Base-by-base conservation (phyloP, 2,888 invertebrate species). In the Drosophila stalkeri region DNA sequence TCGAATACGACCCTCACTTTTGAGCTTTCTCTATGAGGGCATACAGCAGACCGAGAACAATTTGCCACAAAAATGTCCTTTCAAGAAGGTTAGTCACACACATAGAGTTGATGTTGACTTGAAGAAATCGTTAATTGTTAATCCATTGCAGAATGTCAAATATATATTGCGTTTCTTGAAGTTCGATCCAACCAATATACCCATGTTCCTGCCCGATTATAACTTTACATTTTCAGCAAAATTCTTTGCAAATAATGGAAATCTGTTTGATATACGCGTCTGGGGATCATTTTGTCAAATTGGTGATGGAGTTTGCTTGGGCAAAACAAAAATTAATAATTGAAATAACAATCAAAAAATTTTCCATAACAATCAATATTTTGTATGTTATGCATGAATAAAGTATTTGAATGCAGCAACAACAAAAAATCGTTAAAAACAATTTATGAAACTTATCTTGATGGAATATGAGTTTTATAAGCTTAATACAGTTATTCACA, bases 161-260 rank as follows among this genome's bases (percentile, higher is more conserved):
- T 71, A 72, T 31, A 9, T 12, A 0, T 0, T 83, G 1, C 55
- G 41, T 0, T 51, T 55, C 2, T 18, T 89, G 46, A 23, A 51
- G 16, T 46, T 89, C 14, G 67, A 77, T 54, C 43, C 59, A 0
- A 81, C 44, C 0, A 39, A 27, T 0, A 12, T 75, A 3, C 83
- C 89, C 0, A 16, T 23, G 7, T 83, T 77, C 23, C 6, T 83
- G 20, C 55, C 68, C 1, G 71, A 89, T 8, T 63, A 63, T 9
- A 84, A 81, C 35, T 84, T 65, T 9, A 71, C 72, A 8, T 81
- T 67, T 0, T 5, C 11, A 9, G 54, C 39, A 3, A 52, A 41
- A 11, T 49, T 76, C 41, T 51, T 51, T 56, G 71, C 33, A 2
- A 72, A 76, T 16, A 61, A 67, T 9, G 44, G 56, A 0, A 54